Evolutionary conservation across 2,888 invertebrate species (phyloP).

Genomic region (Lacanobia oleracea): DNA sequence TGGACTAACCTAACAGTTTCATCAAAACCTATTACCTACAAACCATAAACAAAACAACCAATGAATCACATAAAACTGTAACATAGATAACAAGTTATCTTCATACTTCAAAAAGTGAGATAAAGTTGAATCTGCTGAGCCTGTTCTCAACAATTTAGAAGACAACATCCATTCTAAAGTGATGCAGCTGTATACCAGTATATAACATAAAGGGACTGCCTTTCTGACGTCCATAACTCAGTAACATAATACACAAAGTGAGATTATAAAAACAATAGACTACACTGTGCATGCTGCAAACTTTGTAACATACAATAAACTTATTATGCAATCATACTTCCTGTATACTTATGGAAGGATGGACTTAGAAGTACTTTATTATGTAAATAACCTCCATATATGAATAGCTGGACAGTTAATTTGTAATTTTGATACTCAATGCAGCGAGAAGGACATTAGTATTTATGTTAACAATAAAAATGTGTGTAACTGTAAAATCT

Average conservation of each 20-base stretch:
- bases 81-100: constrained; percentile 25
- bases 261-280: no score
- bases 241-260: no score
- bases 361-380: constrained; percentile 47
- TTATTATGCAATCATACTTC: constrained; percentile 58
- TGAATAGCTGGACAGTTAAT: constrained; percentile 30
- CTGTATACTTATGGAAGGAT: constrained; percentile 40
- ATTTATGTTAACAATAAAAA: constrained; percentile 16
- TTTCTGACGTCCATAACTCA: no score
- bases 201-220: no score
- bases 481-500: constrained; percentile 16
- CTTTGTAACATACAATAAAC: constrained; percentile 25
- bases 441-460: constrained; percentile 22
- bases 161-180: no score
- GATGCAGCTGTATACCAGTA: no score
- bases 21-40: not conserved
- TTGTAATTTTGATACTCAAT: constrained; percentile 30
- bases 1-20: not conserved
- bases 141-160: no score
- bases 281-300: not conserved
- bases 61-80: constrained; percentile 17
- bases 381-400: constrained; percentile 54
- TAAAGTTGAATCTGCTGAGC: not conserved
- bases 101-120: not conserved
- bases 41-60: constrained; percentile 16